phyloP scores from a whole-genome alignment of 2,797 vertebrate genomes.

The Diplodus puntazzo region DNA sequence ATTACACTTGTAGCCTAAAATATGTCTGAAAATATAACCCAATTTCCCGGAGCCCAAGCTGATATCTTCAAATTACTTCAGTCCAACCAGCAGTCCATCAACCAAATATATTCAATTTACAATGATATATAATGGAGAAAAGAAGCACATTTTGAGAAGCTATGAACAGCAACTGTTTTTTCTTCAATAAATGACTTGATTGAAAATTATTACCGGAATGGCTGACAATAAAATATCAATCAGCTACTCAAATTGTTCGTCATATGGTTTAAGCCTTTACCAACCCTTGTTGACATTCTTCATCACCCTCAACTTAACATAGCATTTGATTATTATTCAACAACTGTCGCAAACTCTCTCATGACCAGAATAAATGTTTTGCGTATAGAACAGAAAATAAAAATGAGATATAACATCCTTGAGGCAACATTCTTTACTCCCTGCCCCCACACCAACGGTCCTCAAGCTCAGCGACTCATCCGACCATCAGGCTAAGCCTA shows the following conservation, averaged over 20 bases:
- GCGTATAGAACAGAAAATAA: conserved; percentile 19
- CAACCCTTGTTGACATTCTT: not conserved
- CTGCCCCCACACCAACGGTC: conserved; percentile 53
- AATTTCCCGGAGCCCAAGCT: not conserved
- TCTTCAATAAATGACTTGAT: not conserved
- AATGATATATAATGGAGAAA: not conserved
- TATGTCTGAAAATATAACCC: not conserved
- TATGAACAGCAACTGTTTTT: not conserved
- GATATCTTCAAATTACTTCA: not conserved
- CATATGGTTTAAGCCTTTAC: not conserved
- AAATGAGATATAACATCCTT: conserved; percentile 18
- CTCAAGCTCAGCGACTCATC: conserved; percentile 52
- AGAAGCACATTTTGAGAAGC: not conserved
- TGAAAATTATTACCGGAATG: not conserved
- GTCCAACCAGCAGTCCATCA: not conserved
- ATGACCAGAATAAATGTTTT: conserved; percentile 10
- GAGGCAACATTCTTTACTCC: conserved; percentile 26
- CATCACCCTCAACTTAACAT: not conserved
- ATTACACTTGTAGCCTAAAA: not conserved
- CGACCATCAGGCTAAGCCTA: conserved; percentile 61
- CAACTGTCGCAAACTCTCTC: not conserved
- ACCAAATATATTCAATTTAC: not conserved
- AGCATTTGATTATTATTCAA: not conserved
- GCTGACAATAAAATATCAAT: not conserved
- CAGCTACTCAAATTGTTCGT: not conserved